Conservation (phyloP, 2,888 invertebrate genomes). For the Dolichomitus sp. region DNA sequence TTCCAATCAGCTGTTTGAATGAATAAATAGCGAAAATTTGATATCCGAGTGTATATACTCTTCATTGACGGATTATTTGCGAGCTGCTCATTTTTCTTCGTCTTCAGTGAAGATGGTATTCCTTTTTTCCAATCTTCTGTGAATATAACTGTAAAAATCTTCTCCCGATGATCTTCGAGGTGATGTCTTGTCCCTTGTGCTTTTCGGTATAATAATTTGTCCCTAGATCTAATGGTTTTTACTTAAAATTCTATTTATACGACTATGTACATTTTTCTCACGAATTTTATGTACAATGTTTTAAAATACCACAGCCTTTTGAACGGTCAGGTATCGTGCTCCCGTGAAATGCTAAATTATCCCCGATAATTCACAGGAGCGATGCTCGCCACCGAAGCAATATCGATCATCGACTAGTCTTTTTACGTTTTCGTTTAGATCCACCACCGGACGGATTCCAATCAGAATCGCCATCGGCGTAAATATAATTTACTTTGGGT, state of each 20-base stretch:
- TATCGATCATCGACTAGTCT: conserved; percentile 81
- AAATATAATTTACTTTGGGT: conserved; percentile 82
- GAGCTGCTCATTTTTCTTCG: neutral
- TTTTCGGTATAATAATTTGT: conserved; percentile 12
- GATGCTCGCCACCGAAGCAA: conserved; percentile 58
- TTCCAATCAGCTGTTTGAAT: conserved; percentile 3
- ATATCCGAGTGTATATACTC: conserved; percentile 24
- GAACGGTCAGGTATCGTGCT: conserved; percentile 70
- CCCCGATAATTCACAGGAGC: conserved; percentile 44
- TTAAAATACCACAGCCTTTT: conserved; percentile 73
- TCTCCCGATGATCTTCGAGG: conserved; percentile 32
- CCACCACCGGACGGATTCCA: conserved; percentile 80
- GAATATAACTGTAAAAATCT: conserved; percentile 21
- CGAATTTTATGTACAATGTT: conserved; percentile 45
- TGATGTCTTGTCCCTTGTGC: conserved; percentile 6
- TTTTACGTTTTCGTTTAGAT: conserved; percentile 80
- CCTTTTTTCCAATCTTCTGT: conserved; percentile 19
- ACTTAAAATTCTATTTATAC: conserved; percentile 13
- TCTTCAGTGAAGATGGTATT: conserved; percentile 22
- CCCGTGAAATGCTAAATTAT: conserved; percentile 49
- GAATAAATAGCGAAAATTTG: conserved; percentile 14
- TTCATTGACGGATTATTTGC: conserved; percentile 26
- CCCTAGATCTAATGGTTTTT: conserved; percentile 1
- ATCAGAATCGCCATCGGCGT: conserved; percentile 81
- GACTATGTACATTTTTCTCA: conserved; percentile 32